Evolutionary conservation across 1,140 invertebrate species (phyloP).

Genomic region (Caenorhabditis remanei): DNA sequence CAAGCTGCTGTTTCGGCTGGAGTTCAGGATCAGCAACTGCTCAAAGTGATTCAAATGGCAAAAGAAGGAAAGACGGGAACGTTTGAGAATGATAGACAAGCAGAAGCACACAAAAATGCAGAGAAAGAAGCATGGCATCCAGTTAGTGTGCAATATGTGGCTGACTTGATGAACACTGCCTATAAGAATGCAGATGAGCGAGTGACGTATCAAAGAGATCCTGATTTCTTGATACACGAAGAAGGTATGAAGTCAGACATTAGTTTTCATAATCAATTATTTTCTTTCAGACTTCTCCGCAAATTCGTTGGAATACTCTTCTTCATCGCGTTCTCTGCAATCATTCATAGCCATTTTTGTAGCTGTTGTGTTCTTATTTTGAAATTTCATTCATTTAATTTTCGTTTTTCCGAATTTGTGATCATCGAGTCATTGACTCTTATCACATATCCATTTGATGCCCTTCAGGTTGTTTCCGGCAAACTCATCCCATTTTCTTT

Average conservation of each 20-base stretch:
- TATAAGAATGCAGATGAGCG: conserved; percentile 16
- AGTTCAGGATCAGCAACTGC: not conserved
- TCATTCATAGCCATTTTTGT: not conserved
- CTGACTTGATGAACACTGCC: conserved; percentile 20
- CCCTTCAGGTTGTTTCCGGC: conserved; percentile 31
- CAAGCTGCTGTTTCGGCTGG: conserved; percentile 17
- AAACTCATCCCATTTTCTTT: not conserved
- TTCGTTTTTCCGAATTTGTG: not conserved
- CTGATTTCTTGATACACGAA: conserved; percentile 28
- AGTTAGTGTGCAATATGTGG: conserved; percentile 14
- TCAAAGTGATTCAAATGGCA: conserved; percentile 46
- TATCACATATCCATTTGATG: conserved; percentile 18
- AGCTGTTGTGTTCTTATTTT: not conserved
- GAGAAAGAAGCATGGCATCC: conserved; percentile 29
- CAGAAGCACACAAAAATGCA: not conserved
- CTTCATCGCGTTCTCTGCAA: not conserved
- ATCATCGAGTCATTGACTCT: conserved; percentile 27
- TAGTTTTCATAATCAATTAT: not conserved
- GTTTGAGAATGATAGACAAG: conserved; percentile 17
- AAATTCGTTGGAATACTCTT: conserved; percentile 23
- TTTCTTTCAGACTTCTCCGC: not conserved
- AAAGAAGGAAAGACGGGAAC: conserved; percentile 30
- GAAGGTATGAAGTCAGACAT: not conserved
- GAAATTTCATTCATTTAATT: not conserved
- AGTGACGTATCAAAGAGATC: conserved; percentile 5